Evolutionary conservation across 2,113 vertebrate species (phyloP).

Genomic region (Pionites leucogaster): DNA sequence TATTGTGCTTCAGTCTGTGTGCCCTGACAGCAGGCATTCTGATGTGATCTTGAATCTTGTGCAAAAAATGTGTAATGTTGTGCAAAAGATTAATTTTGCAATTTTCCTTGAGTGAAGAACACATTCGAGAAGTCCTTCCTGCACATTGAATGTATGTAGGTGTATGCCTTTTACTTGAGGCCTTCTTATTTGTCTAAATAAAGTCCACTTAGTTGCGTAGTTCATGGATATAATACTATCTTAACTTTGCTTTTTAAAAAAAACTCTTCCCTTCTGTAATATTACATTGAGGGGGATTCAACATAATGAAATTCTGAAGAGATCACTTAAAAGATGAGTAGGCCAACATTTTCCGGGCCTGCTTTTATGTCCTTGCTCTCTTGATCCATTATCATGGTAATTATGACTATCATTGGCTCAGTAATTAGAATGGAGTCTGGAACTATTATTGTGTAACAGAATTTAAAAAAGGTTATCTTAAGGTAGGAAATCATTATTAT

Average conservation of each 20-base stretch:
- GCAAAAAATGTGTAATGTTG: neutral
- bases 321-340: neutral
- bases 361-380: neutral
- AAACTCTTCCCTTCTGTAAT: neutral
- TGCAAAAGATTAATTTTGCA: neutral
- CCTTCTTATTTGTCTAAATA: neutral
- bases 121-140: neutral
- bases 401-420: neutral
- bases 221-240: neutral
- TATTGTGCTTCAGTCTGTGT: neutral
- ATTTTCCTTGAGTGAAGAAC: neutral
- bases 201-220: neutral
- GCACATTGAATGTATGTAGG: neutral
- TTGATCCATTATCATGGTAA: constrained; percentile 1
- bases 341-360: neutral
- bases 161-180: neutral
- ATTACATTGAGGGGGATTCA: neutral
- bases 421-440: constrained; percentile 19
- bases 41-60: neutral
- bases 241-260: neutral
- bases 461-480: constrained; percentile 48
- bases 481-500: neutral
- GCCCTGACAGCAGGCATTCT: accelerated
- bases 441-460: constrained; percentile 58
- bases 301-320: neutral